phyloP scores from a whole-genome alignment of 2,797 vertebrate species.

The Trachurus trachurus region DNA sequence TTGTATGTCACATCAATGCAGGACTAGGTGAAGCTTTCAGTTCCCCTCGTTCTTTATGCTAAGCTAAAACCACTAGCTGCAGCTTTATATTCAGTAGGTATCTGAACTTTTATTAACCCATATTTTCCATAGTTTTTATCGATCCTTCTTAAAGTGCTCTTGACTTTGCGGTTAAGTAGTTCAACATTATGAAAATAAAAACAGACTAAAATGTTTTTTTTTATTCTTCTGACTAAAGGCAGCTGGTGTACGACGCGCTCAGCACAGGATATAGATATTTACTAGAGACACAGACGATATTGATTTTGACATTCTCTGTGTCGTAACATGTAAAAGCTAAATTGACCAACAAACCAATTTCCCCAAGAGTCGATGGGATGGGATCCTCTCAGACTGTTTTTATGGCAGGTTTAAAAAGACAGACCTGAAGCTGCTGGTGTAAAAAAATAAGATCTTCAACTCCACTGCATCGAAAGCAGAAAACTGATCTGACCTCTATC shows the following conservation, averaged over 20 bases:
- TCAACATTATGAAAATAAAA: constrained; percentile 1
- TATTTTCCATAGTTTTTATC: no score
- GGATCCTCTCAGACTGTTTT: constrained; percentile 55
- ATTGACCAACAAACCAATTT: constrained; percentile 68
- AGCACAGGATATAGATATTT: constrained; percentile 32
- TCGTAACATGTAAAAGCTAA: constrained; percentile 66
- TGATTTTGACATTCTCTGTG: constrained; percentile 49
- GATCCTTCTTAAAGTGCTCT: neutral
- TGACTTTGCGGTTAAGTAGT: neutral
- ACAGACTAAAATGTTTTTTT: neutral
- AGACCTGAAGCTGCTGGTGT: neutral
- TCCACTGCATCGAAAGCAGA: neutral
- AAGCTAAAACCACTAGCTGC: no score
- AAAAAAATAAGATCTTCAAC: neutral
- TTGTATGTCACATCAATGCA: no score
- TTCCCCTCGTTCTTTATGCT: no score
- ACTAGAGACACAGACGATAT: constrained; percentile 33
- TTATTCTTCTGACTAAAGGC: neutral
- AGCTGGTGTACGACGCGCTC: neutral
- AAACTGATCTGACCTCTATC: constrained; percentile 3
- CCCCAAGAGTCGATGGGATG: constrained; percentile 41
- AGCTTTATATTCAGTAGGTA: no score
- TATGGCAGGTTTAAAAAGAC: constrained; percentile 51
- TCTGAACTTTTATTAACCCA: no score
- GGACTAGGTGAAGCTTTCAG: no score